Evolutionary conservation across 2,113 vertebrate species (phyloP).

Genomic region (Podocnemis expansa): DNA sequence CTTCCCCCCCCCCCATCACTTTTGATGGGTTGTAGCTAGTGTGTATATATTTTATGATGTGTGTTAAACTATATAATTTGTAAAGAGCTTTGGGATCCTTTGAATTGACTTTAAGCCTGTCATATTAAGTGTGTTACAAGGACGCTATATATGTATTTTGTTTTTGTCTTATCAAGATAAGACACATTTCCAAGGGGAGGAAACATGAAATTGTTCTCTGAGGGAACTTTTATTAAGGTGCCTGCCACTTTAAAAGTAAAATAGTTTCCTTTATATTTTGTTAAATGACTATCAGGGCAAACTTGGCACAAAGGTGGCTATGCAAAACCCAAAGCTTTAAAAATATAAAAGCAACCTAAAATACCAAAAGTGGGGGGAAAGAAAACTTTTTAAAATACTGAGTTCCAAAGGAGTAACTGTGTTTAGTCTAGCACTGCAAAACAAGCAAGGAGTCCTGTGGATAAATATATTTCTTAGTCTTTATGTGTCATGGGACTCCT

Average conservation of each 20-base stretch:
- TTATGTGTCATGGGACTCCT: too few species aligned
- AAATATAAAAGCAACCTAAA: slow-evolving; percentile 55
- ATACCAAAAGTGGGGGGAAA: too few species aligned
- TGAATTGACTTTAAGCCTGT: not conserved
- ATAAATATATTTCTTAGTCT: too few species aligned
- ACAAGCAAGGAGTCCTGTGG: too few species aligned
- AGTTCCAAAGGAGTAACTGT: too few species aligned
- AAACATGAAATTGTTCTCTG: not conserved
- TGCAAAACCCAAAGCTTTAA: not conserved
- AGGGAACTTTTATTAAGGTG: not conserved
- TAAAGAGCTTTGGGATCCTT: not conserved
- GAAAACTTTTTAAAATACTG: too few species aligned
- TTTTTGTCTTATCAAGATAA: not conserved
- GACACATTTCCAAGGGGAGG: not conserved
- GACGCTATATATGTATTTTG: not conserved
- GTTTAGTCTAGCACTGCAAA: too few species aligned
- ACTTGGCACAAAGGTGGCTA: slow-evolving; percentile 23
- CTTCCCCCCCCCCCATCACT: too few species aligned
- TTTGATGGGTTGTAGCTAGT: too few species aligned
- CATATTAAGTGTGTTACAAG: not conserved
- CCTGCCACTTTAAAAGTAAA: not conserved
- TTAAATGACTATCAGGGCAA: slow-evolving; percentile 1
- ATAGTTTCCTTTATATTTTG: not conserved
- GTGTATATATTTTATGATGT: not conserved
- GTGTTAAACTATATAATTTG: not conserved